phyloP scores from a whole-genome alignment of 2,113 vertebrate genomes.

The Nymphicus hollandicus region DNA sequence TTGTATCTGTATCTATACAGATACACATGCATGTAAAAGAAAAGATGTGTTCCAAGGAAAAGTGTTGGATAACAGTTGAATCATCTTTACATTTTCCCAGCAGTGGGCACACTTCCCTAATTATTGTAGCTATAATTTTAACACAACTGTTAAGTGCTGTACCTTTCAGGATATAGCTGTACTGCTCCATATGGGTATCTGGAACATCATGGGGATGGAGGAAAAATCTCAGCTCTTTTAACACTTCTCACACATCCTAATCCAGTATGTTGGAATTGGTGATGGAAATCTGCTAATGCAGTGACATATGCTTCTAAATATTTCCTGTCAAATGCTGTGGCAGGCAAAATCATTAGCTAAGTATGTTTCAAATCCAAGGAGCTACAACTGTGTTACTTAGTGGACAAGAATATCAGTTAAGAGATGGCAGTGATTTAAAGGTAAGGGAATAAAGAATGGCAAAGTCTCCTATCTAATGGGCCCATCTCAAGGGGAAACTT shows the following conservation, averaged over 20 bases:
- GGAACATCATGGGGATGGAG: neutral
- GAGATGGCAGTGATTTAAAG: neutral
- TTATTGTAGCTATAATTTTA: neutral
- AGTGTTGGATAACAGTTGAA: neutral
- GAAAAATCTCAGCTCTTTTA: neutral
- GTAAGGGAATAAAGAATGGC: neutral
- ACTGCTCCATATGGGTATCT: neutral
- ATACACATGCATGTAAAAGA: neutral
- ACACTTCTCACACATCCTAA: neutral
- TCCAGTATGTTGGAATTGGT: neutral
- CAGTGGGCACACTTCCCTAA: neutral
- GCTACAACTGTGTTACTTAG: neutral
- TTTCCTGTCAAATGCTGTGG: neutral
- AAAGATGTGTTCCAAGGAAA: neutral
- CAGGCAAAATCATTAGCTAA: neutral
- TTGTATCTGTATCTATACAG: neutral
- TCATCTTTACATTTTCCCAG: neutral
- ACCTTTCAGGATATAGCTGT: neutral
- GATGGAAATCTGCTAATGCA: neutral
- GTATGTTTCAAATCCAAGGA: neutral
- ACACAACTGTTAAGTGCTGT: neutral
- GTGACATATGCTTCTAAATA: neutral
- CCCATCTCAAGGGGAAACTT: neutral
- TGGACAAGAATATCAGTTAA: neutral
- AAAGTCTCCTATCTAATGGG: neutral